Conservation (phyloP, 2,888 invertebrate genomes). For the Beris chalybata region DNA sequence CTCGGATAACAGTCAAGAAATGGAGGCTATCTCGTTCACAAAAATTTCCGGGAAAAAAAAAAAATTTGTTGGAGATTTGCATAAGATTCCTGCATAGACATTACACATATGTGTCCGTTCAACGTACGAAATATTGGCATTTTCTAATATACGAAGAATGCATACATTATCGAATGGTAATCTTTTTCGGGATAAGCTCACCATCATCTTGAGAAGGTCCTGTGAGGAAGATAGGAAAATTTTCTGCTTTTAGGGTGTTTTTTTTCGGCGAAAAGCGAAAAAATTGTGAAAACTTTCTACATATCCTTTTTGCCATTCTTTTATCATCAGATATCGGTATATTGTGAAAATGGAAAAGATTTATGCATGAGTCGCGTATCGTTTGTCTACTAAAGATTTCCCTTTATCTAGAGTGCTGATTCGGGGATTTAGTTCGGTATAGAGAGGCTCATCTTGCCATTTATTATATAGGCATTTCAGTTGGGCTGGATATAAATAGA, state of each 20-base stretch:
- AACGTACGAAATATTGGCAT: slow-evolving; percentile 29
- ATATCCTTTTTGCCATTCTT: background rate
- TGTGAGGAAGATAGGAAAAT: background rate
- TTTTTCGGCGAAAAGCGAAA: background rate
- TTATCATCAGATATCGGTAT: slow-evolving; percentile 3
- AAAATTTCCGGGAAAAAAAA: background rate
- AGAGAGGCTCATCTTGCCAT: background rate
- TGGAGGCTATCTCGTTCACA: background rate
- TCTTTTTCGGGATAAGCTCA: slow-evolving; percentile 15
- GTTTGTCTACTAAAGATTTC: slow-evolving; percentile 2
- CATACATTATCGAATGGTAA: slow-evolving; percentile 30
- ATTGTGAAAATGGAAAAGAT: slow-evolving; percentile 5
- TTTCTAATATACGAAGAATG: slow-evolving; percentile 30
- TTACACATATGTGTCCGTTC: slow-evolving; percentile 12
- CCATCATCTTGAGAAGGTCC: slow-evolving; percentile 1
- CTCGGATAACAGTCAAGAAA: background rate
- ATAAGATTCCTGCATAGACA: slow-evolving; percentile 15
- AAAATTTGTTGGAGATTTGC: slow-evolving; percentile 7
- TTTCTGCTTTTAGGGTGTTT: background rate
- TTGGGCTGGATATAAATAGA: too few species aligned
- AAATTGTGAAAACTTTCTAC: background rate
- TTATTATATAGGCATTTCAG: too few species aligned
- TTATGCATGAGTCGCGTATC: slow-evolving; percentile 15
- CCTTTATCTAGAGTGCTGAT: slow-evolving; percentile 2
- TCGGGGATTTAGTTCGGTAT: slow-evolving; percentile 5